Evolutionary conservation across 2,797 vertebrate genomes (phyloP).

Genomic region (Numenius phaeopus): DNA sequence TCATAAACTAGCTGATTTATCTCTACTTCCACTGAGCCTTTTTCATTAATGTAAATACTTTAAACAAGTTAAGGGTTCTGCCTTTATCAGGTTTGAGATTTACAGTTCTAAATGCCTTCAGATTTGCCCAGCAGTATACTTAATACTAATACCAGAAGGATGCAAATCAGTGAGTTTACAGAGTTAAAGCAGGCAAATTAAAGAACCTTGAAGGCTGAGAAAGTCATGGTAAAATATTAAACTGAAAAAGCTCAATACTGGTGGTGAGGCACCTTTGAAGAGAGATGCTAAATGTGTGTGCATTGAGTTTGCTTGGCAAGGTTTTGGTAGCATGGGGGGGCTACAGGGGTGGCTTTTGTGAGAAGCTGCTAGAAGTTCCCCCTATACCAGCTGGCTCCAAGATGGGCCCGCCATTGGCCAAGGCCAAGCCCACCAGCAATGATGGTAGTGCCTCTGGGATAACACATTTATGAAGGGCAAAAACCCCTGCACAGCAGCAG

Average conservation of each 20-base stretch:
- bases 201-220: background rate
- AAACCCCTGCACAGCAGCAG: background rate
- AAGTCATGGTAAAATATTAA: background rate
- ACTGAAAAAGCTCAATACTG: background rate
- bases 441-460: background rate
- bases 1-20: background rate
- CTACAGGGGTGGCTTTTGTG: background rate
- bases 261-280: background rate
- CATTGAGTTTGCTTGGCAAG: background rate
- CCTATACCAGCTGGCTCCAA: background rate
- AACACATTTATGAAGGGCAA: background rate
- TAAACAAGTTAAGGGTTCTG: background rate
- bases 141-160: background rate
- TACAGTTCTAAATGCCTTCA: background rate
- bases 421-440: background rate
- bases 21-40: background rate
- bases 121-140: background rate
- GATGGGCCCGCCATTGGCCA: background rate
- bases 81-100: background rate
- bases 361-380: background rate
- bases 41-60: background rate
- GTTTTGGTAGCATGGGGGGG: background rate
- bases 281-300: background rate
- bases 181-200: background rate
- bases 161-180: background rate